Evolutionary conservation across 2,888 invertebrate genomes (phyloP).

Genomic region (Macaria notata): DNA sequence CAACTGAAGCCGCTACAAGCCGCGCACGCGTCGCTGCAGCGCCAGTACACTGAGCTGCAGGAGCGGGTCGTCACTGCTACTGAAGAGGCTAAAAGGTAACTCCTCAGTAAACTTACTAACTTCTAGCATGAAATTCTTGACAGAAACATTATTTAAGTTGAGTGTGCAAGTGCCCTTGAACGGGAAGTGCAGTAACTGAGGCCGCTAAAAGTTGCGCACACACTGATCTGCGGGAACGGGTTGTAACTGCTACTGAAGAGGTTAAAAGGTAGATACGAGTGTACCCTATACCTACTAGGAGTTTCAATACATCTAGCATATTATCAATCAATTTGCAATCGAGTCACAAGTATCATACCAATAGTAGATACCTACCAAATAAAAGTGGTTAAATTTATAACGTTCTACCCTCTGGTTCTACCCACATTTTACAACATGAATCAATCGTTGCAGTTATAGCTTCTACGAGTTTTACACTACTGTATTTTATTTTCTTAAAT

Average conservation of each 20-base stretch:
- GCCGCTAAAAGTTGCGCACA: constrained; percentile 53
- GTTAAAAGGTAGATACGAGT: constrained; percentile 59
- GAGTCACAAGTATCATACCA: too few relatives aligned
- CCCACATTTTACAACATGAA: too few relatives aligned
- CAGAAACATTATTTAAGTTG: constrained; percentile 63
- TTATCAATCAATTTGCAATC: too few relatives aligned
- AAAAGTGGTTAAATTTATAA: too few relatives aligned
- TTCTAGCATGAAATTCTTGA: constrained; percentile 36
- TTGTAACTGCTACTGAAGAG: constrained; percentile 53
- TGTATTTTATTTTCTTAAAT: too few relatives aligned
- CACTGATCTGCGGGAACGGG: constrained; percentile 58
- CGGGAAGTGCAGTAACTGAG: constrained; percentile 59
- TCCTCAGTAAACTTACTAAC: too few relatives aligned
- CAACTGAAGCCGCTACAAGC: constrained; percentile 57
- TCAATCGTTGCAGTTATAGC: too few relatives aligned
- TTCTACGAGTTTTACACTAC: too few relatives aligned
- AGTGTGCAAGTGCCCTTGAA: constrained; percentile 49
- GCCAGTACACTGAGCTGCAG: constrained; percentile 61
- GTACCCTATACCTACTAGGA: too few relatives aligned
- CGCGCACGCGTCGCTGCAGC: constrained; percentile 49
- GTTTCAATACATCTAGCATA: too few relatives aligned
- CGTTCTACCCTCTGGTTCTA: too few relatives aligned
- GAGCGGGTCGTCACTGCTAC: constrained; percentile 52
- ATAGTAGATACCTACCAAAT: too few relatives aligned
- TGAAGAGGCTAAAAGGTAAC: constrained; percentile 59